Percentiles rank a stretch among this genome's conserved stretches.
phyloP scores from a whole-genome alignment of 2,113 vertebrate species.

The Campylomormyrus tamandua region DNA sequence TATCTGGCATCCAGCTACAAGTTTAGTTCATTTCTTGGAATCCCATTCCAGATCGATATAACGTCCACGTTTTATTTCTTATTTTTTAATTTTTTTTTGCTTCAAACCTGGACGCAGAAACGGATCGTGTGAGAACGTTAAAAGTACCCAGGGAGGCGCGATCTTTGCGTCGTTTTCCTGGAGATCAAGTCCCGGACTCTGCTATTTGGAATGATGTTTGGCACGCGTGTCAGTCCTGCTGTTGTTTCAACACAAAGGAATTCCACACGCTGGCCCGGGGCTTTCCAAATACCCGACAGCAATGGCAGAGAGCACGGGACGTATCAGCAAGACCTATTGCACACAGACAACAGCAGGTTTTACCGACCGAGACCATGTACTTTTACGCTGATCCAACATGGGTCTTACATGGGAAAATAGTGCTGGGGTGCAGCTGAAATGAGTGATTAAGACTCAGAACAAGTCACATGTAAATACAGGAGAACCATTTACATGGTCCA shows the following conservation, averaged over 20 bases:
- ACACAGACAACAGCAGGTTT: constrained; percentile 30
- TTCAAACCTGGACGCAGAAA: not conserved
- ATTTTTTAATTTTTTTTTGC: not conserved
- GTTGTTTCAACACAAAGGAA: constrained; percentile 12
- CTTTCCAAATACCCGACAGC: not conserved
- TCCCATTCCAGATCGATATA: not conserved
- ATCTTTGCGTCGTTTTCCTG: not conserved
- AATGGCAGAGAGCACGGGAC: not conserved
- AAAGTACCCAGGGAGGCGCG: not conserved
- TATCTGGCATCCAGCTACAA: constrained; percentile 9
- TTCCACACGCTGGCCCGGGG: not conserved
- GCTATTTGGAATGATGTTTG: not conserved
- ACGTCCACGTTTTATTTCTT: not conserved
- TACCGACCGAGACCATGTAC: constrained; percentile 37
- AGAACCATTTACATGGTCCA: not conserved
- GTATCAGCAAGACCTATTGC: not conserved
- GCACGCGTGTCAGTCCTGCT: not conserved
- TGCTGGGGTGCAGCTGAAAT: constrained; percentile 20
- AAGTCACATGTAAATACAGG: not conserved
- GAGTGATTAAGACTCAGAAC: constrained; percentile 29
- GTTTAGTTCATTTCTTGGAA: constrained; percentile 10
- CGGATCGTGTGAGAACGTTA: constrained; percentile 8
- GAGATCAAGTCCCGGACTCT: constrained; percentile 2
- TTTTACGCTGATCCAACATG: constrained; percentile 31
- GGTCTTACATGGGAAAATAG: constrained; percentile 32